Percentiles rank a stretch among this genome's conserved stretches.
Conservation (phyloP, 37 sponge, comb jelly and placozoan genomes). For the Cliona cf. orientalis region DNA sequence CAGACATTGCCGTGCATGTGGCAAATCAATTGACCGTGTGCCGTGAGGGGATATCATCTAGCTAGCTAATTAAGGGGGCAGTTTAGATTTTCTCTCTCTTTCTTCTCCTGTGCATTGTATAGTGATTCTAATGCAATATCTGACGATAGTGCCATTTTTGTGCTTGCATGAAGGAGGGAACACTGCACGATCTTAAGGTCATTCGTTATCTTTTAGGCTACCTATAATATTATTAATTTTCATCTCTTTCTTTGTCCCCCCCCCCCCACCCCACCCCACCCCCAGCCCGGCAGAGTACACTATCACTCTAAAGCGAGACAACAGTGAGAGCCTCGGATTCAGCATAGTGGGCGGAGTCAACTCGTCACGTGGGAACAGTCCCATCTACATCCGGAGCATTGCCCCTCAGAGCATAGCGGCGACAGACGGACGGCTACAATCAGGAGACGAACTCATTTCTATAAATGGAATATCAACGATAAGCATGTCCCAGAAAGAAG, state of each 20-base stretch:
- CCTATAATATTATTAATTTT: not conserved
- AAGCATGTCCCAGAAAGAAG: slow-evolving; percentile 69
- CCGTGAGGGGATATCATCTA: no score
- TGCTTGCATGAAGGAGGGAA: no score
- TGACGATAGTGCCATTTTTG: no score
- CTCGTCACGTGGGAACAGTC: slow-evolving; percentile 87
- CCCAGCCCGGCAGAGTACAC: slow-evolving; percentile 25
- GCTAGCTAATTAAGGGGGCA: no score
- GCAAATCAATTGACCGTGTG: no score
- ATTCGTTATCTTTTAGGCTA: not conserved
- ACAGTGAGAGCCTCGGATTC: slow-evolving; percentile 81
- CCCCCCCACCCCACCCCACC: not conserved
- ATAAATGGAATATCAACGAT: slow-evolving; percentile 53
- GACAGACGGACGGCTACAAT: slow-evolving; percentile 78
- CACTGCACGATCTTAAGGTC: not conserved
- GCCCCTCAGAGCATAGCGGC: slow-evolving; percentile 75
- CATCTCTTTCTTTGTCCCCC: not conserved
- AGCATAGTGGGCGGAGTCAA: slow-evolving; percentile 89
- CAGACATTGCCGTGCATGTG: no score
- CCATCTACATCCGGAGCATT: slow-evolving; percentile 83
- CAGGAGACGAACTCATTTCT: slow-evolving; percentile 66
- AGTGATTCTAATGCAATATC: no score
- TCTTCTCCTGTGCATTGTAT: no score
- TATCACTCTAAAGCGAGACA: slow-evolving; percentile 34
- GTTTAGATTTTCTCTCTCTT: no score